These are phyloP conservation scores for Peromyscus aztecus DNA, from an alignment of 2,797 vertebrate genomes.

Conservation along the genomic window DNA sequence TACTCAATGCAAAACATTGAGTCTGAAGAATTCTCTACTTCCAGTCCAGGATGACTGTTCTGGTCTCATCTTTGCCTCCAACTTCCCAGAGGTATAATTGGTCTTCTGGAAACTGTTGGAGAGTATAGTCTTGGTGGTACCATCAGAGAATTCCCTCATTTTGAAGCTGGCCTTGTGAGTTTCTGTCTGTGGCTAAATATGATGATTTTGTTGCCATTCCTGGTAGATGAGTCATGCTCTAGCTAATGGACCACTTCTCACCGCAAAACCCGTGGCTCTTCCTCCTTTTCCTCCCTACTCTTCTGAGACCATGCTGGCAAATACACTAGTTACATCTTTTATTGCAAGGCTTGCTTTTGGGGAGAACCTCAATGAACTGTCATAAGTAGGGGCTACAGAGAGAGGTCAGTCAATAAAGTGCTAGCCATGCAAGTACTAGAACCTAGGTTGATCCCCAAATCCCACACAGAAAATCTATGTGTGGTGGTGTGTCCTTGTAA, in stretches of 20 bases:
- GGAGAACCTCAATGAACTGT: neutral
- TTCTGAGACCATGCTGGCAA: neutral
- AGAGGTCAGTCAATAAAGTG: neutral
- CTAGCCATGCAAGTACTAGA: neutral
- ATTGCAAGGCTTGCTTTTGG: neutral
- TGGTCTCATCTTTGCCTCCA: constrained; percentile 82
- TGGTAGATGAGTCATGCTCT: constrained; percentile 66
- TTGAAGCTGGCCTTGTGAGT: constrained; percentile 87
- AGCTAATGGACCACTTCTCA: neutral
- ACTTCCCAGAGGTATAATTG: constrained; percentile 83
- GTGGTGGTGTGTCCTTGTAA: too few relatives aligned
- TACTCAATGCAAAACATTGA: fast-evolving
- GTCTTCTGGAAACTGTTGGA: constrained; percentile 84
- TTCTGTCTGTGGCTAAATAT: constrained; percentile 88
- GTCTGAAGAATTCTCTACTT: constrained; percentile 51
- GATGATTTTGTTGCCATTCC: constrained; percentile 88
- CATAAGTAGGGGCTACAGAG: neutral
- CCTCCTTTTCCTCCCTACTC: neutral
- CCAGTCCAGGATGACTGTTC: constrained; percentile 76
- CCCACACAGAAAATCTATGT: too few relatives aligned
- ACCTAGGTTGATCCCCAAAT: neutral
- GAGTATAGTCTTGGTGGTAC: constrained; percentile 88
- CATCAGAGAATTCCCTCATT: constrained; percentile 88
- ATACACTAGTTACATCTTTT: neutral
- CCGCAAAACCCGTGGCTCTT: neutral